phyloP scores from a whole-genome alignment of 2,113 vertebrate species.

The Hydrolagus affinis region DNA sequence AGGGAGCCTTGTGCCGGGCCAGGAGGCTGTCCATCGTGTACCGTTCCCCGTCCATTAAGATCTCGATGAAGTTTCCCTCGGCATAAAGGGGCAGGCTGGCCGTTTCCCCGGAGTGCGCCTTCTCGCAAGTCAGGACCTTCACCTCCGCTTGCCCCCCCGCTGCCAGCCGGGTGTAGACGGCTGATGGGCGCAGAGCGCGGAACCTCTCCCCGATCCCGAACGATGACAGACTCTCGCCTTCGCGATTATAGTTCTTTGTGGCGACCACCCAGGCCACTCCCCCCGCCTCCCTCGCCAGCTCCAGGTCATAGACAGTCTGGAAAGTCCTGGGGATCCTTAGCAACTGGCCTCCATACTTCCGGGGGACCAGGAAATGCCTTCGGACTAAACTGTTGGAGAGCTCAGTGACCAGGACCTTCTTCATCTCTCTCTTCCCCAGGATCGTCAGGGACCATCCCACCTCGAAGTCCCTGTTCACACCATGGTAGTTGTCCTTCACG shows the following conservation, averaged over 20 bases:
- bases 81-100: slow-evolving; percentile 4
- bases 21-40: slow-evolving; percentile 2
- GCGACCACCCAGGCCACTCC: neutral
- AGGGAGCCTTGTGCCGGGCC: neutral
- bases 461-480: neutral
- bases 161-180: neutral
- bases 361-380: neutral
- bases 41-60: neutral
- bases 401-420: neutral
- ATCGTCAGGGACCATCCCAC: neutral
- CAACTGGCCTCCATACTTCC: neutral
- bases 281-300: neutral
- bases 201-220: slow-evolving; percentile 16
- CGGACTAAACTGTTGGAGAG: neutral
- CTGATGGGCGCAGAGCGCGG: neutral
- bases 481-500: neutral
- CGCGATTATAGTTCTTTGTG: neutral
- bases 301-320: neutral
- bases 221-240: neutral
- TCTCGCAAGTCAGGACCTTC: neutral
- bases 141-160: neutral
- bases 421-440: neutral
- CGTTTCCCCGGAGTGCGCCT: neutral
- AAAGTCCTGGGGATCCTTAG: neutral
- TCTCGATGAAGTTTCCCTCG: slow-evolving; percentile 22